Conservation (phyloP, 2,113 vertebrate species). For the Sitta europaea region DNA sequence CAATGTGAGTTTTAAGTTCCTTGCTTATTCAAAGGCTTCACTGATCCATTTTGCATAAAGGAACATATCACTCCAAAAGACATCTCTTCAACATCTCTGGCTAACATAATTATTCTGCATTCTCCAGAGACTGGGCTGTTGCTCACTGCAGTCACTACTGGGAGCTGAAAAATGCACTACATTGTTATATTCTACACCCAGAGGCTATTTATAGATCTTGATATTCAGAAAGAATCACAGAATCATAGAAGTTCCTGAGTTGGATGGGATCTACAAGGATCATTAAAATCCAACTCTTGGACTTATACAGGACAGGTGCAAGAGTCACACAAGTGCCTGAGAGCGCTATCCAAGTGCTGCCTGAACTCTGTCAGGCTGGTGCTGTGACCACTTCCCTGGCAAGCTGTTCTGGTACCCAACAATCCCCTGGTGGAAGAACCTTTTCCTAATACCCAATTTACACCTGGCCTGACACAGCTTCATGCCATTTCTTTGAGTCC, state of each 20-base stretch:
- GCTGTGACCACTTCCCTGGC: neutral
- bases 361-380: neutral
- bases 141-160: neutral
- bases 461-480: neutral
- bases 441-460: neutral
- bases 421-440: accelerated
- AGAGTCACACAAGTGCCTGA: neutral
- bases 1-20: neutral
- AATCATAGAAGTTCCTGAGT: neutral
- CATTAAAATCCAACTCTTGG: neutral
- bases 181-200: neutral
- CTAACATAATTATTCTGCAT: neutral
- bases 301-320: too few relatives aligned
- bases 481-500: neutral
- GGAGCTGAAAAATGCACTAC: neutral
- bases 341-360: accelerated
- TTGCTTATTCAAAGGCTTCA: neutral
- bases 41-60: neutral
- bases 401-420: neutral
- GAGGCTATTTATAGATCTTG: neutral
- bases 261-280: neutral
- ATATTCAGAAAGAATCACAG: neutral
- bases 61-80: neutral
- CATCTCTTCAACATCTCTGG: neutral
- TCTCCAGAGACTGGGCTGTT: neutral